Percentiles rank a stretch among this genome's conserved stretches.
phyloP scores from a whole-genome alignment of 1,140 invertebrate species.

The Hestina assimilis region DNA sequence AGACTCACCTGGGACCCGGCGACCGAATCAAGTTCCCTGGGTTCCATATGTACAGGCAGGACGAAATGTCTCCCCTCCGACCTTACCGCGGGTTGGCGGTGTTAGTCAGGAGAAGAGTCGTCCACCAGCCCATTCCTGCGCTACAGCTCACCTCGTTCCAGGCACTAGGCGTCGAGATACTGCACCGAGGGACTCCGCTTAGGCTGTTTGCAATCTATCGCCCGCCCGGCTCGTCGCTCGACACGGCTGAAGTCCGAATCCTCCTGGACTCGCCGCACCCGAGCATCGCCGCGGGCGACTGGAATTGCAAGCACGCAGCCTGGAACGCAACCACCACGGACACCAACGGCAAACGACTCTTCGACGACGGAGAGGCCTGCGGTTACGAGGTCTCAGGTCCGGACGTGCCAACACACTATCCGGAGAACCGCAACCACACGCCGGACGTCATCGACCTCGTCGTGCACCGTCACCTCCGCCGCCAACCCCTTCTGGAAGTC shows the following conservation, averaged over 20 bases:
- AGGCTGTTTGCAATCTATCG: slow-evolving; percentile 19
- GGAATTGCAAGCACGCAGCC: slow-evolving; percentile 29
- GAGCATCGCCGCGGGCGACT: slow-evolving; percentile 26
- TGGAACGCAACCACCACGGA: slow-evolving; percentile 24
- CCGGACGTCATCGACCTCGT: slow-evolving; percentile 14
- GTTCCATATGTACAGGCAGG: background rate
- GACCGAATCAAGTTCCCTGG: background rate
- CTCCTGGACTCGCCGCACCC: slow-evolving; percentile 14
- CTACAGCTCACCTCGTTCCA: background rate
- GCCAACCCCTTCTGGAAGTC: background rate
- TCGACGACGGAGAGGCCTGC: slow-evolving; percentile 9
- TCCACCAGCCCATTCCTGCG: slow-evolving; percentile 15
- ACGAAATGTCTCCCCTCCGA: background rate
- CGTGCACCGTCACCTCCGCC: background rate
- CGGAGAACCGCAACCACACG: background rate
- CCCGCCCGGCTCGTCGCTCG: background rate
- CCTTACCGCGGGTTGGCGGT: slow-evolving; percentile 14
- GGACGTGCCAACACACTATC: slow-evolving; percentile 1
- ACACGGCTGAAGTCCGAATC: background rate
- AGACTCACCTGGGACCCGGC: background rate
- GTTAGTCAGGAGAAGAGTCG: slow-evolving; percentile 9
- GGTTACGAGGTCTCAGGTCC: slow-evolving; percentile 8
- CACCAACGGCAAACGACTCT: slow-evolving; percentile 6
- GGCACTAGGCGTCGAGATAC: slow-evolving; percentile 19
- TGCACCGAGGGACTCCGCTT: background rate